Base-by-base conservation (phyloP, 2,113 vertebrate species). In the Etheostoma cragini region DNA sequence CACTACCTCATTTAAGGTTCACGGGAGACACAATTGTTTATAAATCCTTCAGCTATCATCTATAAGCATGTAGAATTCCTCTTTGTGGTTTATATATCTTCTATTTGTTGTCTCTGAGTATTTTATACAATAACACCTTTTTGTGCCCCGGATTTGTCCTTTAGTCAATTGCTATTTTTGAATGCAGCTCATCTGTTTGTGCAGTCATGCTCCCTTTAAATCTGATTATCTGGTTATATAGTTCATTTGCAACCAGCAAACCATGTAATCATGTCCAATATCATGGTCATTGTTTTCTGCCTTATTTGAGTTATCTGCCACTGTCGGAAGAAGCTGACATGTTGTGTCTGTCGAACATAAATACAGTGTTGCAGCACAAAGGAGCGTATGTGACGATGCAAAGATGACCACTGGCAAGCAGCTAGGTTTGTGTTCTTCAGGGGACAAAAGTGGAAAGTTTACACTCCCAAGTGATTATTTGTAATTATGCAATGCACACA, bases 401-500 rank as follows among this genome's bases (percentile, higher is more conserved):
- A 86, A 64, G 47, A 81, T 63, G 67, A 69, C 49, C 35, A 46
- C 19, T 1, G 45, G 42, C 72, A 35, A 50, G 12, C 57, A 70
- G 49, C 60, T 38, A 3, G 1, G 26, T 61, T 80, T 30, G 24
- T 81, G 21, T 0, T 78, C 17, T 70, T 65, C 61, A 24, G 42
- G 21, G 53, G 58, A 64, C 0, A 72, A 74, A 81, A 52, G 68
- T 80, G 60, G 71, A 82, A 83, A 71, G 57, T 77, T 83, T 80
- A 68, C 62, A 80, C 62, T 35, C 42, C 16, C 81, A 74, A 17
- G 72, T 1, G 70, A 85, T 78, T 70, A 67, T 86, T 84, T 79
- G 38, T 85, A 72, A 82, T 76, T 60, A 70, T 65, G 61, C 38
- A 81, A 71, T 52, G 16, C 21, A 57, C 17, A 17, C 62, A 73